Percentiles rank a stretch among this genome's conserved stretches.
phyloP scores from a whole-genome alignment of 2,888 invertebrate genomes.

The Epinotia demarniana region DNA sequence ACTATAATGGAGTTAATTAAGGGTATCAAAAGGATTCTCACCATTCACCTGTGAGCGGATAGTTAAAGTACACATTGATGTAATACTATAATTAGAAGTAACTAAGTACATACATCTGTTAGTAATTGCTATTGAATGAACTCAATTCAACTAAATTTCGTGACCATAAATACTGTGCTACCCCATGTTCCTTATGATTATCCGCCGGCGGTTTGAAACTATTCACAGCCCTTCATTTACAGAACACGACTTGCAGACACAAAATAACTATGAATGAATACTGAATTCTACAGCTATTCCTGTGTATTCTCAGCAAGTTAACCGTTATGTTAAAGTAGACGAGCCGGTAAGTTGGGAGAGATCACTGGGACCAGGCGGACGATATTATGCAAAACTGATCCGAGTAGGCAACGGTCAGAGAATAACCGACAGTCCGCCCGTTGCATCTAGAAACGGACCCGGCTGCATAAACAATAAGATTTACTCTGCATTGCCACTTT shows the following conservation, averaged over 20 bases:
- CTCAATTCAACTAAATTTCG: too few species aligned
- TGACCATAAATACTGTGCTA: too few species aligned
- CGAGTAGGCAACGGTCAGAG: neutral
- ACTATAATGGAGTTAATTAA: too few species aligned
- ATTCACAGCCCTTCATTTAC: neutral
- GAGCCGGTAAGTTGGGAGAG: constrained; percentile 21
- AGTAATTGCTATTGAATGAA: too few species aligned
- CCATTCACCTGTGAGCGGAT: too few species aligned
- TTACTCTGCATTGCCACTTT: neutral
- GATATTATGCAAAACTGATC: constrained; percentile 42
- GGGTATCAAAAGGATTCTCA: too few species aligned
- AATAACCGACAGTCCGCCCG: neutral
- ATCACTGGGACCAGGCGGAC: constrained; percentile 17
- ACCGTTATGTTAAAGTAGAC: constrained; percentile 16
- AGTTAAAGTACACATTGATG: too few species aligned
- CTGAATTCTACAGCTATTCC: constrained; percentile 2
- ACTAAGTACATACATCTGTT: too few species aligned
- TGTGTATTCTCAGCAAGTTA: constrained; percentile 14
- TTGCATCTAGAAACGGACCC: constrained; percentile 5
- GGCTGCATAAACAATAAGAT: constrained; percentile 14
- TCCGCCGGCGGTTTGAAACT: neutral
- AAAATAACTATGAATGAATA: constrained; percentile 1
- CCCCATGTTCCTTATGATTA: neutral
- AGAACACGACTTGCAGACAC: constrained; percentile 1
- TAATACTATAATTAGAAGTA: too few species aligned